Conservation (phyloP, 2,797 vertebrate species). For the Melanotaenia pygmaea region DNA sequence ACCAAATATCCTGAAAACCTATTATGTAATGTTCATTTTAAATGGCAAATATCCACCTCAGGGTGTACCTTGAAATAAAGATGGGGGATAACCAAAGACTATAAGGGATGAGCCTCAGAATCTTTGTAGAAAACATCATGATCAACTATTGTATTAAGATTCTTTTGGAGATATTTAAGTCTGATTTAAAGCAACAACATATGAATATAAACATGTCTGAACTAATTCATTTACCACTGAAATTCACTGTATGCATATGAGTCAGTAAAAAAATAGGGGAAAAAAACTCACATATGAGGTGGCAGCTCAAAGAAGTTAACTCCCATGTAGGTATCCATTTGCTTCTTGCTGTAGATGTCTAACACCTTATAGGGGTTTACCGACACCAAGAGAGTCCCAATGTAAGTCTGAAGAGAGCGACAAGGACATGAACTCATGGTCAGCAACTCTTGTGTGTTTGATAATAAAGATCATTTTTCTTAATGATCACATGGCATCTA, state of each 20-base stretch:
- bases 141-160: too few species aligned
- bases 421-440: constrained; percentile 34
- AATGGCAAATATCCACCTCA: not conserved
- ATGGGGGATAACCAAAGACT: not conserved
- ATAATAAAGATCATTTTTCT: constrained; percentile 25
- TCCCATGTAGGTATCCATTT: constrained; percentile 95
- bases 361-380: constrained; percentile 96
- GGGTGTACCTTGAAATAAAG: not conserved
- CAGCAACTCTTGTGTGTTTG: constrained; percentile 35
- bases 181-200: too few species aligned
- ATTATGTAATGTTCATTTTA: not conserved
- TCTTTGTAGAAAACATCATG: too few species aligned
- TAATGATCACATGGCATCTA: constrained; percentile 9
- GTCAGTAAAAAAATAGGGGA: not conserved
- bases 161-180: too few species aligned
- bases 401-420: constrained; percentile 88
- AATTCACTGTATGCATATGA: not conserved
- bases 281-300: constrained; percentile 90
- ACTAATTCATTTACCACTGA: not conserved
- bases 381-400: constrained; percentile 94
- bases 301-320: constrained; percentile 97
- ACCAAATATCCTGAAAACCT: not conserved
- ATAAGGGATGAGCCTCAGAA: too few species aligned
- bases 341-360: constrained; percentile 89
- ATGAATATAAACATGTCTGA: not conserved